phyloP scores from a whole-genome alignment of 2,113 vertebrate genomes.

The Fregetta grallaria region DNA sequence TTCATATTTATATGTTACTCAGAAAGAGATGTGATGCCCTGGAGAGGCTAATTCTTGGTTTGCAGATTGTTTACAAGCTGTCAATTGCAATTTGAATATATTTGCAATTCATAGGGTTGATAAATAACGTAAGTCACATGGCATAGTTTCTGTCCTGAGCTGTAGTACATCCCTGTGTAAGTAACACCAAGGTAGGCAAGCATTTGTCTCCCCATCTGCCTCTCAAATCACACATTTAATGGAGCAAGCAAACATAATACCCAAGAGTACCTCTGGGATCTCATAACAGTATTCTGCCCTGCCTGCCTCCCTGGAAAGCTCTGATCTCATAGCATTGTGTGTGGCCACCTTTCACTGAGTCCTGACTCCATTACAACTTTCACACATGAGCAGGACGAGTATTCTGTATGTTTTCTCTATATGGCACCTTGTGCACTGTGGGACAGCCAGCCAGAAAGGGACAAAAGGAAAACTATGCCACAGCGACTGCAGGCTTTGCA shows the following conservation, averaged over 20 bases:
- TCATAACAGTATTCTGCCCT: not conserved
- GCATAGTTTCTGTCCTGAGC: not conserved
- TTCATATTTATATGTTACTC: constrained; percentile 51
- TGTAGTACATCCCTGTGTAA: not conserved
- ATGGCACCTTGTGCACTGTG: not conserved
- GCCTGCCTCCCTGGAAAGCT: not conserved
- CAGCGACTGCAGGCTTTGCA: not conserved
- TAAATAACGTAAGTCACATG: constrained; percentile 42
- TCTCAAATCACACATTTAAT: constrained; percentile 49
- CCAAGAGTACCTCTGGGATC: not conserved
- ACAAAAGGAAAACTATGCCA: not conserved
- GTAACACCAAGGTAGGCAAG: constrained; percentile 13
- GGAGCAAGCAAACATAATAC: constrained; percentile 19
- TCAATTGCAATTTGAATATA: constrained; percentile 61
- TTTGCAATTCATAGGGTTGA: constrained; percentile 52
- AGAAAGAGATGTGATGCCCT: constrained; percentile 17
- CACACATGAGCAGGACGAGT: not conserved
- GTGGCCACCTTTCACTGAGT: not conserved
- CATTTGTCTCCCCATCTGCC: constrained; percentile 51
- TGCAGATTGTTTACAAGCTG: constrained; percentile 67
- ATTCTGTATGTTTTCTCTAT: not conserved
- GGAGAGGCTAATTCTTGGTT: constrained; percentile 63
- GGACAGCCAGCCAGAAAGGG: not conserved
- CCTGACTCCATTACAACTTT: not conserved
- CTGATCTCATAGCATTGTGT: not conserved